phyloP scores from a whole-genome alignment of 2,888 invertebrate genomes.

The Drosophila leonis region DNA sequence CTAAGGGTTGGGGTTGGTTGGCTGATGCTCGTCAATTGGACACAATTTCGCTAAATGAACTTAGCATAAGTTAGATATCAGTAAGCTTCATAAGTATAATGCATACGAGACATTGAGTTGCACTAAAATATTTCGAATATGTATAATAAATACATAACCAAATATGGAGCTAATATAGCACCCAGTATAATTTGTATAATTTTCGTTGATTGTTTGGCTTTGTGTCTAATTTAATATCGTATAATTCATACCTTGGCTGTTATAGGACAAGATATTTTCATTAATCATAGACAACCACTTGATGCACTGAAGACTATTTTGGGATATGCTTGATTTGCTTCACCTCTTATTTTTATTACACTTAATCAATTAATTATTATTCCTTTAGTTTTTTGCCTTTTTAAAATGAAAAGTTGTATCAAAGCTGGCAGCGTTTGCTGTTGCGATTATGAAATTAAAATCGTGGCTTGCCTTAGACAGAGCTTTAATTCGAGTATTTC shows the following conservation, averaged over 20 bases:
- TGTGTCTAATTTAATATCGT: constrained; percentile 38
- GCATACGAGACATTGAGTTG: constrained; percentile 16
- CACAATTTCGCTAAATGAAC: constrained; percentile 69
- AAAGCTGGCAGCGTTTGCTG: constrained; percentile 49
- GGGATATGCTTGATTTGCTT: constrained; percentile 80
- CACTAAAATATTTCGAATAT: constrained; percentile 25
- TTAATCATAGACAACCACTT: constrained; percentile 73
- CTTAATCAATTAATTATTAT: constrained; percentile 14
- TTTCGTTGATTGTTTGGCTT: constrained; percentile 79
- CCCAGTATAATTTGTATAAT: constrained; percentile 61
- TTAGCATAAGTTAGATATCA: constrained; percentile 25
- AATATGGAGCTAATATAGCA: constrained; percentile 76
- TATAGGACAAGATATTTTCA: constrained; percentile 33
- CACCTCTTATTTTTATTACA: constrained; percentile 45
- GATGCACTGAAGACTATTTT: constrained; percentile 76
- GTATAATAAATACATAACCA: constrained; percentile 25
- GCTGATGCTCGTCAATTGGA: constrained; percentile 56
- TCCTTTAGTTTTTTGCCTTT: constrained; percentile 17
- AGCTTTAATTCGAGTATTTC: constrained; percentile 30
- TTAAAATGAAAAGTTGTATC: constrained; percentile 43
- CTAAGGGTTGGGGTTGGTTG: constrained; percentile 46
- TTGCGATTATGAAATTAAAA: constrained; percentile 27
- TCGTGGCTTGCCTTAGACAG: constrained; percentile 29
- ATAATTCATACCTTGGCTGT: constrained; percentile 16
- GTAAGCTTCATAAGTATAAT: constrained; percentile 17